These are phyloP conservation scores for Oenanthe melanoleuca DNA, from an alignment of 2,113 vertebrate species.

Conservation along the genomic window DNA sequence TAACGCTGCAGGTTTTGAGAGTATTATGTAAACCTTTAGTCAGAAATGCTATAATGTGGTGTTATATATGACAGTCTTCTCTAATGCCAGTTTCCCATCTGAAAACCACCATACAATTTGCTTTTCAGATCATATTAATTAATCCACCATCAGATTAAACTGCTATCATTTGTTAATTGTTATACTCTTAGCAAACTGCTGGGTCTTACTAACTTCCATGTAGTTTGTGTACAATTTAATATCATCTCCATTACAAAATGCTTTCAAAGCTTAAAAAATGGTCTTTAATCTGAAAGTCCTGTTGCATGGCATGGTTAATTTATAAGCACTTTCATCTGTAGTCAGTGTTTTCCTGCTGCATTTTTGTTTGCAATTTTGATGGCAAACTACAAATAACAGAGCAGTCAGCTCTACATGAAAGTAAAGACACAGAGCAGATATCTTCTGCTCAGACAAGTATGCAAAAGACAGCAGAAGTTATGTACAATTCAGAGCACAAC, in stretches of 20 bases:
- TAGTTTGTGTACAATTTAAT: not conserved
- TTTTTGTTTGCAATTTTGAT: not conserved
- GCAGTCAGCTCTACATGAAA: not conserved
- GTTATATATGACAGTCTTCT: not conserved
- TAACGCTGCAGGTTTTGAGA: not conserved
- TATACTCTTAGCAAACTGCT: not conserved
- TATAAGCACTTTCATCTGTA: not conserved
- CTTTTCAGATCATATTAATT: conserved; percentile 20
- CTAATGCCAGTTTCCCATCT: not conserved
- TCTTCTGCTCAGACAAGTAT: not conserved
- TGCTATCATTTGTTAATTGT: not conserved
- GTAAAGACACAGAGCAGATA: not conserved
- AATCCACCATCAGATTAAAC: not conserved
- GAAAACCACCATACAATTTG: not conserved
- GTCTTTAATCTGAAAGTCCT: conserved; percentile 22
- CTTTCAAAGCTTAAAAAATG: conserved; percentile 41
- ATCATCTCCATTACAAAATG: conserved; percentile 29
- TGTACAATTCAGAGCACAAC: not conserved
- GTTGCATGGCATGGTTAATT: conserved; percentile 33
- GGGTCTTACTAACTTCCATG: not conserved
- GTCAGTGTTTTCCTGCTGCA: not conserved
- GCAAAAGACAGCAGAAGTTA: not conserved
- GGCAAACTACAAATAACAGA: not conserved
- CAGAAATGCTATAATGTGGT: not conserved
- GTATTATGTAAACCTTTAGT: not conserved